Conservation (phyloP, 2,113 vertebrate species). For the Mesembrinibis cayennensis region DNA sequence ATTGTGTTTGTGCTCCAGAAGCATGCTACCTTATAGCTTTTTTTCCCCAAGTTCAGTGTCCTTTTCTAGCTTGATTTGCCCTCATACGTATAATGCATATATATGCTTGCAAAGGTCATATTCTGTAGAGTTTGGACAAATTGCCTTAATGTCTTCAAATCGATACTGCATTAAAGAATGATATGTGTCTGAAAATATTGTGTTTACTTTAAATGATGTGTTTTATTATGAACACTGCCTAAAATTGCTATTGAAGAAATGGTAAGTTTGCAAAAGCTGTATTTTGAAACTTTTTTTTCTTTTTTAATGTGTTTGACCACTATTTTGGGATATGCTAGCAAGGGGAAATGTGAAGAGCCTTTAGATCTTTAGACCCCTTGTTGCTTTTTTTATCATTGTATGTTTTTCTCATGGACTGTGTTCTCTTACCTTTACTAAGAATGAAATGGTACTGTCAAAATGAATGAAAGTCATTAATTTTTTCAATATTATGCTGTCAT, state of each 20-base stretch:
- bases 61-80: background rate
- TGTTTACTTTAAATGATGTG: background rate
- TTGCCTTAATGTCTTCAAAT: background rate
- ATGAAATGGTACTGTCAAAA: background rate
- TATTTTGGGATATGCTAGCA: background rate
- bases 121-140: background rate
- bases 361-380: background rate
- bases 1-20: background rate
- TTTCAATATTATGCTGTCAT: background rate
- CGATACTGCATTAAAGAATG: background rate
- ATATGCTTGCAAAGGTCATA: background rate
- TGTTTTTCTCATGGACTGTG: background rate
- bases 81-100: background rate
- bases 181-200: background rate
- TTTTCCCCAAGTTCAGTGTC: background rate
- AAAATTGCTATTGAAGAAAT: background rate
- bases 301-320: background rate
- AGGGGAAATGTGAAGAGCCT: background rate
- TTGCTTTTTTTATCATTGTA: background rate
- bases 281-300: background rate
- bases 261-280: background rate
- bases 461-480: background rate
- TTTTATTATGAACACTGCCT: background rate
- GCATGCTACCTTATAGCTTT: background rate
- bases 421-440: background rate